Evolutionary conservation across 2,888 invertebrate species (phyloP), one percentile per base, ranked within the genome.

Genomic region (Clistopyga incitator): DNA sequence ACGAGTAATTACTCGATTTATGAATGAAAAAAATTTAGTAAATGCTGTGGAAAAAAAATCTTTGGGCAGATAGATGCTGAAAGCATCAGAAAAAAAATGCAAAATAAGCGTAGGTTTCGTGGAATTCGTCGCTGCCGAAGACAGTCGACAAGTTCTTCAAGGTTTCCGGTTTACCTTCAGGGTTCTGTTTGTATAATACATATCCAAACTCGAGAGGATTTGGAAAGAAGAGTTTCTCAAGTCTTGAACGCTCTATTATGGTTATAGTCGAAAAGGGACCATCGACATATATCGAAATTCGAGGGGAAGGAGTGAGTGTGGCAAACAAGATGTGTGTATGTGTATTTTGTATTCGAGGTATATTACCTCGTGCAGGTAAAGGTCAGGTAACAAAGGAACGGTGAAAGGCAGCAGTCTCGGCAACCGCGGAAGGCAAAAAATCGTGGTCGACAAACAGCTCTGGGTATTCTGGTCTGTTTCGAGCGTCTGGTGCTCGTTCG

Each of bases 301-400:
- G 56, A 64, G 54, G 75, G 15, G 64, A 64, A 23, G 13, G 20
- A 67, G 47, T n/a, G 54, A 76, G 34, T 70, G 70, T n/a, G 45
- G 59, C 29, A 18, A 52, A 71, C 54, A 61, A 52, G 74, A 25
- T 45, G 67, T 50, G 29, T 61, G 23, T 67, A 56, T 56, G 54
- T 45, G 52, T n/a, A n/a, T 42, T 56, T 74, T 71, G 65, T 83
- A 61, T 74, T 77, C 71, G 59, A 81, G 75, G 71, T 78, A 75
- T 75, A 81, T 84, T 81, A 74, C 64, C 75, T 67, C 61, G 76
- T 34, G 67, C 76, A 20, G 72, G 82, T 79, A 85, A 85, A 85
- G 84, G 84, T 85, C 85, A 84, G 78, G 70, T 68, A 84, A 85
- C 84, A 84, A 85, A 85, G 79, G 84, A 85, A 84, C 77, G 78